Evolutionary conservation across 1,140 invertebrate genomes (phyloP).

Genomic region (Melitaea cinxia): DNA sequence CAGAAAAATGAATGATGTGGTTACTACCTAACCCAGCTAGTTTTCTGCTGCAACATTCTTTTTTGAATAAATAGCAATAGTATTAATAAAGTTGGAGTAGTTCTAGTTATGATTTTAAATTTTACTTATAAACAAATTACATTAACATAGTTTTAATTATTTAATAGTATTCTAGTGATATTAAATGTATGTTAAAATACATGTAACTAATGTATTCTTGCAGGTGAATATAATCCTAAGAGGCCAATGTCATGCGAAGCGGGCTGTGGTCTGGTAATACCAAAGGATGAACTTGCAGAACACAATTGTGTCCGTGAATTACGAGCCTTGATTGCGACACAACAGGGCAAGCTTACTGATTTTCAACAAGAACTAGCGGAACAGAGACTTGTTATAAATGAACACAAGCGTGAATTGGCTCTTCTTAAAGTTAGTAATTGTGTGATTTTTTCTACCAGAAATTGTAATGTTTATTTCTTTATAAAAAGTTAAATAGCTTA

Average conservation of each 20-base stretch:
- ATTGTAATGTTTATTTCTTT: too few species aligned
- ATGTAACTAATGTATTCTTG: background rate
- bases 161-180: background rate
- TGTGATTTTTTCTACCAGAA: background rate
- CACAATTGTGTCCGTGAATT: conserved; percentile 97
- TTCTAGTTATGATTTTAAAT: too few species aligned
- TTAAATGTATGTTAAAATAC: background rate
- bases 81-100: too few species aligned
- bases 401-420: conserved; percentile 93
- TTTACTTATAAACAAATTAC: too few species aligned
- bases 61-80: too few species aligned
- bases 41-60: too few species aligned
- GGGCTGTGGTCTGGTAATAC: conserved; percentile 95
- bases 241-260: conserved; percentile 95
- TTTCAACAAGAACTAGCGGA: conserved; percentile 93
- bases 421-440: conserved; percentile 86
- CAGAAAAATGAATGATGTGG: too few species aligned
- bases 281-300: conserved; percentile 96
- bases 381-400: conserved; percentile 92
- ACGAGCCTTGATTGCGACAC: conserved; percentile 90
- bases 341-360: conserved; percentile 92
- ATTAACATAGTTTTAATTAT: background rate
- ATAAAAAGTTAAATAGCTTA: too few species aligned
- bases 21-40: too few species aligned
- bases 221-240: conserved; percentile 90